These are phyloP conservation scores for Bombus polaris DNA, from an alignment of 1,140 invertebrate species.

Conservation along the genomic window DNA sequence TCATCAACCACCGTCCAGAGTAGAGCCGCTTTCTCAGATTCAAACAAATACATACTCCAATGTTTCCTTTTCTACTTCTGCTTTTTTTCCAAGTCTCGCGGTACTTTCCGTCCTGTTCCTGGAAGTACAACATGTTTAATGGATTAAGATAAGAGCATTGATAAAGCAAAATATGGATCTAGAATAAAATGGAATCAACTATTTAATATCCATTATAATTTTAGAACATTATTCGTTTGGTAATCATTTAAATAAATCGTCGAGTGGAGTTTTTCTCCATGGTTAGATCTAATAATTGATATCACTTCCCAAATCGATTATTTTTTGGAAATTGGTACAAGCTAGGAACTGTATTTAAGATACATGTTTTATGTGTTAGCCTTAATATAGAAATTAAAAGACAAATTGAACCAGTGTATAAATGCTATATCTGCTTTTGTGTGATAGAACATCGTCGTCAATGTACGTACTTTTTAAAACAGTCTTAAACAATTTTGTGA, in stretches of 20 bases:
- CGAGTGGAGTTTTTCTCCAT: not conserved
- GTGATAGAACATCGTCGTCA: not conserved
- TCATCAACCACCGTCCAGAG: not conserved
- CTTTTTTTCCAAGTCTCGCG: not conserved
- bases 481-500: not conserved
- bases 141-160: not conserved
- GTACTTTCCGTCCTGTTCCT: not conserved
- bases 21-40: not conserved
- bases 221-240: not conserved
- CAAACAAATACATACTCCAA: not conserved
- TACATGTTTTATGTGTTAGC: not conserved
- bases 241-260: not conserved
- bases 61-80: not conserved
- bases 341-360: not conserved
- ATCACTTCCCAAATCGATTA: not conserved
- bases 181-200: not conserved
- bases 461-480: not conserved
- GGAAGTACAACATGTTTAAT: not conserved
- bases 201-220: not conserved
- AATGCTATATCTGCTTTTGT: too few species aligned
- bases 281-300: not conserved
- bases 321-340: not conserved
- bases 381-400: too few species aligned
- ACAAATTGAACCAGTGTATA: too few species aligned
- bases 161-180: not conserved